Evolutionary conservation across 2,113 vertebrate genomes (phyloP).

Genomic region (Gnathonemus echidnorhynchus): DNA sequence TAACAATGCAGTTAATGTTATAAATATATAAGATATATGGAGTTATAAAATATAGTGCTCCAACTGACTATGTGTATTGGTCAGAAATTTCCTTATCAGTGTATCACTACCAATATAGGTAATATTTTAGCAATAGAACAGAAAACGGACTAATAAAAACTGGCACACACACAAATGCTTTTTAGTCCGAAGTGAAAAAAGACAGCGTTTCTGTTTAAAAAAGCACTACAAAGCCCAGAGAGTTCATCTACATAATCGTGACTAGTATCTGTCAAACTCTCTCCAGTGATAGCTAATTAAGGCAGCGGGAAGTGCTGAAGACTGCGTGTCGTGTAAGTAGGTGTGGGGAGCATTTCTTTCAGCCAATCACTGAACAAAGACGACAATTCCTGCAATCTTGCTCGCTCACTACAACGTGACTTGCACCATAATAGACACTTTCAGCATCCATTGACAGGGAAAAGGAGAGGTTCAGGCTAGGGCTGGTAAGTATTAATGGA

Average conservation of each 20-base stretch:
- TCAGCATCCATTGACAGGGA: constrained; percentile 48
- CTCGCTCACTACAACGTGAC: constrained; percentile 65
- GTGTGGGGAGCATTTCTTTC: constrained; percentile 59
- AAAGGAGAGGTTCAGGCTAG: constrained; percentile 35
- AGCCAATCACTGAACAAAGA: constrained; percentile 63
- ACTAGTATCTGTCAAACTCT: constrained; percentile 62
- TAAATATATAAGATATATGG: background rate
- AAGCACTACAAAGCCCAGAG: constrained; percentile 39
- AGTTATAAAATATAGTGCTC: background rate
- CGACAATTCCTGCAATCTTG: constrained; percentile 60
- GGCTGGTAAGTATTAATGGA: constrained; percentile 23
- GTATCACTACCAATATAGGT: background rate
- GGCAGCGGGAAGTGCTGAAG: constrained; percentile 54
- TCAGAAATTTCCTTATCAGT: background rate
- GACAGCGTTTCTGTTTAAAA: constrained; percentile 30
- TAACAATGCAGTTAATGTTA: background rate
- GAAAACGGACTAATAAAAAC: background rate
- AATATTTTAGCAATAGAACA: background rate
- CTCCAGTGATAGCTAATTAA: constrained; percentile 70
- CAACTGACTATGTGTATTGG: background rate
- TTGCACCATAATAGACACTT: constrained; percentile 58
- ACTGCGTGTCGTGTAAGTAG: constrained; percentile 52
- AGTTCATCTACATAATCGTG: constrained; percentile 62
- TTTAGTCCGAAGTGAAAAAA: constrained; percentile 24
- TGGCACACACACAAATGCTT: background rate